phyloP scores from a whole-genome alignment of 2,888 invertebrate genomes.

The Dasysyrphus albostriatus region DNA sequence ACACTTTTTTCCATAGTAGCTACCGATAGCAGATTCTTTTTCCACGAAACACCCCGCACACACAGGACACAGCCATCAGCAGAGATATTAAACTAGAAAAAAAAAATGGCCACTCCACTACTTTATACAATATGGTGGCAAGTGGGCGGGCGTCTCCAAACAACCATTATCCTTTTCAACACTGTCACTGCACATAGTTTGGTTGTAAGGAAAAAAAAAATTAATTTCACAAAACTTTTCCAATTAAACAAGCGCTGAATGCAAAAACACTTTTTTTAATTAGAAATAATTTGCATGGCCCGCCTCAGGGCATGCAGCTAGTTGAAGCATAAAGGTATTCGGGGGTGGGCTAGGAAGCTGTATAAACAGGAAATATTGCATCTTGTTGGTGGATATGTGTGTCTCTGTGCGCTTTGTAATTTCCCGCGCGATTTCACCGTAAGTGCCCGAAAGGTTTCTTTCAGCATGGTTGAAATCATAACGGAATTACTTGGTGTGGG shows the following conservation, averaged over 20 bases:
- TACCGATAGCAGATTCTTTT: constrained; percentile 45
- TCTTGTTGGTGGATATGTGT: constrained; percentile 38
- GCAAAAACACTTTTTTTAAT: constrained; percentile 70
- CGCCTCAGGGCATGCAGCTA: constrained; percentile 56
- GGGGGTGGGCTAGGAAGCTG: constrained; percentile 11
- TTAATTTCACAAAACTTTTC: constrained; percentile 70
- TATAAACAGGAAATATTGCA: constrained; percentile 68
- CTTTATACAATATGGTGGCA: neutral
- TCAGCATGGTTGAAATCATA: neutral
- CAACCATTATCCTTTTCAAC: constrained; percentile 69
- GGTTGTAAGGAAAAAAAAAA: constrained; percentile 38
- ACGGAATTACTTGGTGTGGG: neutral
- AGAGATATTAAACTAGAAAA: constrained; percentile 24
- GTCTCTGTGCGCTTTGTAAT: constrained; percentile 34
- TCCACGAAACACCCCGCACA: neutral
- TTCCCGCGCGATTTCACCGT: constrained; percentile 47
- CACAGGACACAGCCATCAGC: neutral
- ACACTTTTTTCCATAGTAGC: constrained; percentile 34
- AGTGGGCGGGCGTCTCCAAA: constrained; percentile 24
- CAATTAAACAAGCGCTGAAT: constrained; percentile 74
- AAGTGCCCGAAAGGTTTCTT: constrained; percentile 26
- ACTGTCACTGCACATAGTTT: constrained; percentile 65
- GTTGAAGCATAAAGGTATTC: constrained; percentile 10
- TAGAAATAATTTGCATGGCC: constrained; percentile 70
- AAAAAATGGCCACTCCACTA: neutral